Evolutionary conservation across 1,140 invertebrate genomes (phyloP), one percentile per base, ranked within the genome.

Genomic region (Chrysomallon squamiferum): DNA sequence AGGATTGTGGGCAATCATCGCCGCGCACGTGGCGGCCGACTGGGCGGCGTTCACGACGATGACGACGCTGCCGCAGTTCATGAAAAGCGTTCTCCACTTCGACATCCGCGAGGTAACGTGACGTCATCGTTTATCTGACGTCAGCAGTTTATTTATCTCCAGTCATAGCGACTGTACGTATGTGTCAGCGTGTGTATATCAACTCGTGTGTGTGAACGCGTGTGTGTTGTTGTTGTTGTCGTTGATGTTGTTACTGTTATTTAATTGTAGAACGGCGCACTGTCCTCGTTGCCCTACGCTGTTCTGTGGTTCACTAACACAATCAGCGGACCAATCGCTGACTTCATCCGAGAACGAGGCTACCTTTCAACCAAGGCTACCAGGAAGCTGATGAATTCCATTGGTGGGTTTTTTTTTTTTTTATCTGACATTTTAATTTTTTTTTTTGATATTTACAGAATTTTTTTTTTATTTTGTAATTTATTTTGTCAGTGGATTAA

Each of bases 31-130:
- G 18, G 91, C 92, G 62, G 93, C 93, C 62, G 95, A 96, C 60
- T 98, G 95, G 87, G 92, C 93, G 1, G 96, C 94, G 86, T 97
- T 96, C 86, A 96, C 93, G 5, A 89, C 98, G 15, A 90, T 97
- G 59, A 94, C 95, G 82, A 93, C 95, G 77, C 87, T 98, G 65
- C 96, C 96, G n/a, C 94, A 92, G 0, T 98, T 95, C 84, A 92
- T 98, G 89, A 93, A 95, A 75, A 90, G 92, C 73, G 93, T 98
- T 60, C 87, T 97, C 15, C 87, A 92, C 72, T 95, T 92, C 75
- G 89, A 95, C 75, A 93, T 97, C 32, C 68, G 94, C 85, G 87
- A 91, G 84, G 93, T 93, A 81, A 69, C n/a, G n/a, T n/a, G n/a
- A n/a, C n/a, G n/a, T n/a, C n/a, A n/a, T n/a, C n/a, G n/a, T n/a